Conservation (phyloP, 2,888 invertebrate species). For the Amphimallon solstitiale region DNA sequence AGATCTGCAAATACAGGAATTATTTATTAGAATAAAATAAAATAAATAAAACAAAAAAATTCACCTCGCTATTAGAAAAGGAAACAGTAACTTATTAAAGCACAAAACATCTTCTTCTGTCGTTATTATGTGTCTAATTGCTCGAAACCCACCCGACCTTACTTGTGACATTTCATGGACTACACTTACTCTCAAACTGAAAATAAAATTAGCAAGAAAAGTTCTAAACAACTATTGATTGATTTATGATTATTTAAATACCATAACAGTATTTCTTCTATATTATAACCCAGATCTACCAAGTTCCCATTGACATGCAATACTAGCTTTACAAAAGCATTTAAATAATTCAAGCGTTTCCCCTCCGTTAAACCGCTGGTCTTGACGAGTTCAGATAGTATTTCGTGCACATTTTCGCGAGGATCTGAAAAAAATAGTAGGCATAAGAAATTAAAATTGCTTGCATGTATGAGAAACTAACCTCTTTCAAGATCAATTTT, state of each 20-base stretch:
- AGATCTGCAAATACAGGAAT: conserved; percentile 68
- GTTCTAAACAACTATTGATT: conserved; percentile 59
- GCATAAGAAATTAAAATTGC: conserved; percentile 5
- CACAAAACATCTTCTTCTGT: conserved; percentile 81
- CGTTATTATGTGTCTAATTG: conserved; percentile 84
- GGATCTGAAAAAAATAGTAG: conserved; percentile 58
- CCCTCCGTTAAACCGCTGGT: conserved; percentile 76
- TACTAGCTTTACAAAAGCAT: conserved; percentile 85
- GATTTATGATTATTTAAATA: conserved; percentile 60
- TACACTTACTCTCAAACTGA: conserved; percentile 84
- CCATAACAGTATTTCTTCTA: conserved; percentile 86
- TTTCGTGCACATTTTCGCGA: conserved; percentile 72
- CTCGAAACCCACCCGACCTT: conserved; percentile 87
- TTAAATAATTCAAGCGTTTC: conserved; percentile 85
- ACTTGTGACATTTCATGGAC: conserved; percentile 90
- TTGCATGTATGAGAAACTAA: conserved; percentile 50
- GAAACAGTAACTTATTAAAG: conserved; percentile 84
- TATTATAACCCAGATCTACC: conserved; percentile 74
- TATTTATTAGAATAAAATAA: neutral
- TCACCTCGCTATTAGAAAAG: conserved; percentile 83
- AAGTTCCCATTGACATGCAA: conserved; percentile 70
- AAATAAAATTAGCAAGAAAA: conserved; percentile 51
- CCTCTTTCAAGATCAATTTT: conserved; percentile 67
- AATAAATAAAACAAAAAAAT: neutral
- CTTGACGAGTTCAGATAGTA: conserved; percentile 72